A percentile compares a stretch with the other conserved stretches of the same genome.
Conservation (phyloP, 2,888 invertebrate species). For the Margaritifera margaritifera region DNA sequence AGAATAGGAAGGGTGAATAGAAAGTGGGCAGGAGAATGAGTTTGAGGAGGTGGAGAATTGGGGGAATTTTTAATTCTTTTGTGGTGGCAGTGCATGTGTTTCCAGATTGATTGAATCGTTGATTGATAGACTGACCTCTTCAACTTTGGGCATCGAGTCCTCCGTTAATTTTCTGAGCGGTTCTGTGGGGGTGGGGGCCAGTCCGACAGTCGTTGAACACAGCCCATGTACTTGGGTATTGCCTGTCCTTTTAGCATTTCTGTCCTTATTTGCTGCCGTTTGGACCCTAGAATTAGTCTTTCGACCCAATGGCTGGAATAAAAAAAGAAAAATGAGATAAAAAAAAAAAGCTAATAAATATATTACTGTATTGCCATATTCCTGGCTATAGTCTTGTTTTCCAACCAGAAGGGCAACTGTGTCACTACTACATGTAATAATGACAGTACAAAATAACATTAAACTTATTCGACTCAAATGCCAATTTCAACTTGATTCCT, state of each 20-base stretch:
- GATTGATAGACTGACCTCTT: conserved; percentile 33
- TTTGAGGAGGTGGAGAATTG: too few relatives aligned
- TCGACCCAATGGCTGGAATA: conserved; percentile 43
- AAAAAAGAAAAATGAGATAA: not conserved
- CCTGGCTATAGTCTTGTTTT: too few relatives aligned
- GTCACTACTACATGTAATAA: too few relatives aligned
- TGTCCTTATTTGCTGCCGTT: conserved; percentile 33
- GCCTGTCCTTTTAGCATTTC: conserved; percentile 17
- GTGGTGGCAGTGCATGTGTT: too few relatives aligned
- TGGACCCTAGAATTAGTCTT: conserved; percentile 26
- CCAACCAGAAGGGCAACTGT: too few relatives aligned
- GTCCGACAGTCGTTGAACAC: conserved; percentile 22
- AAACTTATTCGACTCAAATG: too few relatives aligned
- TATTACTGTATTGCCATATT: not conserved
- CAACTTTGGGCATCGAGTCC: conserved; percentile 43
- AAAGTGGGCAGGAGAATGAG: too few relatives aligned
- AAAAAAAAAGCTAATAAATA: not conserved
- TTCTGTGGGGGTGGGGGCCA: conserved; percentile 18
- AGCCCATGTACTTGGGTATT: conserved; percentile 44
- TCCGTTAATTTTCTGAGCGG: conserved; percentile 44
- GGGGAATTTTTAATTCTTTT: too few relatives aligned
- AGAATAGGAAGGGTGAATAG: too few relatives aligned
- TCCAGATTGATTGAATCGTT: too few relatives aligned
- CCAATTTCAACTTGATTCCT: too few relatives aligned
- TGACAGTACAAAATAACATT: too few relatives aligned